phyloP scores from a whole-genome alignment of 2,113 vertebrate genomes.

The Lepus timidus region DNA sequence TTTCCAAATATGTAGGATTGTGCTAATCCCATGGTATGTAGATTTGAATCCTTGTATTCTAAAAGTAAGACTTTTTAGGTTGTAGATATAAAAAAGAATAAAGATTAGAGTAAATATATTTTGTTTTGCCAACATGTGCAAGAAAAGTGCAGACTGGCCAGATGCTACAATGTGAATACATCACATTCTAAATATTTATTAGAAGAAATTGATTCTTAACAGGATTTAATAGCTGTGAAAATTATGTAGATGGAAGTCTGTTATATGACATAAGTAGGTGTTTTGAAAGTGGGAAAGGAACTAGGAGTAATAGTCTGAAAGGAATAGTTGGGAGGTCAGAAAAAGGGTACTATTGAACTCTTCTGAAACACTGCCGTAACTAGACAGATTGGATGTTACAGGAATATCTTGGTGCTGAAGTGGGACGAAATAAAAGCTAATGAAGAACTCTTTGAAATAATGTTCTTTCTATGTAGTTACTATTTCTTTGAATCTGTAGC shows the following conservation, averaged over 20 bases:
- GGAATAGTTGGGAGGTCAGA: not conserved
- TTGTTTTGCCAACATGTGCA: not conserved
- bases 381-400: not conserved
- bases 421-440: too few species aligned
- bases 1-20: not conserved
- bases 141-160: not conserved
- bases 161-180: not conserved
- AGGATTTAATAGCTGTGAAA: not conserved
- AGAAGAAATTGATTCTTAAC: not conserved
- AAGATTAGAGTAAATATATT: not conserved
- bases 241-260: not conserved
- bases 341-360: not conserved
- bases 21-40: not conserved
- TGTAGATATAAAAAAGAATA: not conserved
- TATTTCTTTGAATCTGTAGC: not conserved
- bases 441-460: not conserved
- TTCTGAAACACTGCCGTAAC: fast-evolving
- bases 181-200: not conserved
- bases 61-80: not conserved
- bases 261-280: not conserved
- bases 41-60: not conserved
- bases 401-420: fast-evolving
- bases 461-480: not conserved
- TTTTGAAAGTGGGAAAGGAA: conserved; percentile 31
- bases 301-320: not conserved